Evolutionary conservation across 1,140 invertebrate species (phyloP), one percentile per base, ranked within the genome.

Genomic region (Ylistrum balloti): DNA sequence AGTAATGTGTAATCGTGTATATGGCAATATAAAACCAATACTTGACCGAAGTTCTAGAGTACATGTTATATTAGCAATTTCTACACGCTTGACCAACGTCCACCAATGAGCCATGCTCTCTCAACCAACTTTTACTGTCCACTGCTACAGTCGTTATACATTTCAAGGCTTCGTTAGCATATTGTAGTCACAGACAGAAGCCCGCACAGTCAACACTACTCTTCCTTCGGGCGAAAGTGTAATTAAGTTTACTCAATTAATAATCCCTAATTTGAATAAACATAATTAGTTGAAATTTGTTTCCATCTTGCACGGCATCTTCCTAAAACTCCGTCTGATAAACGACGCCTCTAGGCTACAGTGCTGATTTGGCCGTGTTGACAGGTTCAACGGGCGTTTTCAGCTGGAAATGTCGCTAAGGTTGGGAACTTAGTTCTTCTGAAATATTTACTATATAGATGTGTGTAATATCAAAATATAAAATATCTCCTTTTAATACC

Each of bases 231-330:
- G 56, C 56, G n/a, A 74, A n/a, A 3, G 56, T 11, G 28, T 74
- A 74, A 74, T 74, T 74, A 17, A n/a, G 56, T 74, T 74, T 74
- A n/a, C 56, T n/a, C 28, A 74, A 74, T 74, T 74, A 74, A 74
- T 74, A n/a, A 74, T 28, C 56, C 56, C 28, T 74, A 74, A 74
- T 74, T 74, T 74, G 56, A 74, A 74, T 74, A 74, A 74, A 74
- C 56, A 74, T 74, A n/a, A 74, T 74, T 74, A 74, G 56, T 5
- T 22, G 56, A 74, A n/a, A 74, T 28, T 74, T 74, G 56, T 74
- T 74, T n/a, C 56, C 28, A 74, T 74, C 56, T 74, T 74, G 56
- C 56, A 74, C 56, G 56, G 56, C 28, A 74, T 74, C 56, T 74
- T 74, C 28, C 22, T 28, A 74, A 74, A 74, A 74, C 56, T 74